Evolutionary conservation across 2,113 vertebrate genomes (phyloP).

Genomic region (Dermatemys mawii): DNA sequence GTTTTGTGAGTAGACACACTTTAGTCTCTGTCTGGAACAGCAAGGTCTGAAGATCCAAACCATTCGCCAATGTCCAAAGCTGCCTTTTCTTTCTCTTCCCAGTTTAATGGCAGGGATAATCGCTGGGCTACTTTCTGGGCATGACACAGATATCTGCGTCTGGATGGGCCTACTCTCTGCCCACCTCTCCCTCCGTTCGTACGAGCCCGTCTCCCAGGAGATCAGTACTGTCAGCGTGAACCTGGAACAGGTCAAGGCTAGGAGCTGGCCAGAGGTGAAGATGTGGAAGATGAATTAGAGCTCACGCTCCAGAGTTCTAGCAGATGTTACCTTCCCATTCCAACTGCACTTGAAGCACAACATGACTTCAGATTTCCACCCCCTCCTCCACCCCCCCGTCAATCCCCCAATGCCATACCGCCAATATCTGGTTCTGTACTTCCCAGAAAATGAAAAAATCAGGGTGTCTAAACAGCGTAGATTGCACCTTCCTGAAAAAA

Average conservation of each 20-base stretch:
- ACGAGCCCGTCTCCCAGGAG: constrained; percentile 77
- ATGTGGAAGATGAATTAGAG: constrained; percentile 56
- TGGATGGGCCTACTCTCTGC: constrained; percentile 85
- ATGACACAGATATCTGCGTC: constrained; percentile 82
- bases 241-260: constrained; percentile 59
- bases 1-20: background rate
- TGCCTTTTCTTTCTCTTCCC: constrained; percentile 32
- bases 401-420: background rate
- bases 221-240: constrained; percentile 77
- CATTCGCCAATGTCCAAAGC: background rate
- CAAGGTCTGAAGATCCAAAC: background rate
- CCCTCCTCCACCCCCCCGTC: no score
- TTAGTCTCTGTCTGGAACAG: background rate
- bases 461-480: background rate
- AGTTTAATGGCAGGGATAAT: constrained; percentile 89
- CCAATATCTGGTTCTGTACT: background rate
- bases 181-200: constrained; percentile 79
- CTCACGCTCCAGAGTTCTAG: background rate
- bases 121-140: constrained; percentile 80
- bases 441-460: background rate
- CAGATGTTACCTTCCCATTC: background rate
- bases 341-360: background rate
- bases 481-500: background rate
- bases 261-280: constrained; percentile 74
- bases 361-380: background rate